Base-by-base conservation (phyloP, 37 sponge, comb jelly and placozoan species). In the Crambe crambe region DNA sequence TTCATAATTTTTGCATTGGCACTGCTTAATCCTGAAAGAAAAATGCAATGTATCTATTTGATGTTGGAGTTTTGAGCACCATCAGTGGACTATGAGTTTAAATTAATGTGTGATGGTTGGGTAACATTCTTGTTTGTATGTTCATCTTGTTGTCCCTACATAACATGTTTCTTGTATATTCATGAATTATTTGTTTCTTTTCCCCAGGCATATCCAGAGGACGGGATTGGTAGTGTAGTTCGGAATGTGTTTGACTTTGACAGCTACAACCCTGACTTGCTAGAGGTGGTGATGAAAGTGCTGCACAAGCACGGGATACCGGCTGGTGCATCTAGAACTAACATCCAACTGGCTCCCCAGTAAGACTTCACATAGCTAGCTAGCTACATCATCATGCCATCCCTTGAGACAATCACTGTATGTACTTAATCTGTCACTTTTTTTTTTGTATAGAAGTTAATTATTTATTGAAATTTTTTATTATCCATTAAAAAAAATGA, bases 181-280 rank as follows among this genome's bases (percentile, higher is more conserved):
- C n/a, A n/a, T n/a, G n/a, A n/a, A n/a, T 47, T 47, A 15, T 12
- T 47, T 47, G 51, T 47, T 47, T 47, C 12, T 47, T 6, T 47
- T 47, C 6, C 51, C 23, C 42, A 93, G 94, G 67, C 70, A 22
- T 96, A 82, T 72, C 96, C 93, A 2, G 68, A 56, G 39, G 96
- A 96, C 18, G 89, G 93, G 0, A 39, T 96, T 10, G 74, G 90
- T 22, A 80, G 58, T 59, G 90, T 89, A 0, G 80, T 89, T 37
- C 67, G 85, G 43, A 96, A 96, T 56, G 96, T 96, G 60, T 92
- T 96, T 77, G 96, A 89, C 60, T 96, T 96, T 86, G 96, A 96
- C 74, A 78, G 77, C 70, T 87, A 89, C 42, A 58, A 92, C 58
- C 73, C 62, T 40, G 93, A 96, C 8, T 63, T 92, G 23, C 63